Conservation (phyloP, 2,113 vertebrate genomes). For the western clawed frog (Xenopus tropicalis) region UCB_Xtro_10.0 CM004448.2:31754501-31755000, state of each 20-base stretch:
- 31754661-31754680: no score
- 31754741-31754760: slow-evolving; percentile 76
- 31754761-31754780: slow-evolving; percentile 69
- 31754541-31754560: no score
- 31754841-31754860: slow-evolving; percentile 78
- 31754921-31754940: slow-evolving; percentile 52
- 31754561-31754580: no score
- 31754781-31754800: slow-evolving; percentile 65
- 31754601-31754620: no score
- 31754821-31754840: slow-evolving; percentile 53
- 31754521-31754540: no score
- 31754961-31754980: slow-evolving; percentile 35
- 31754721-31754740: slow-evolving; percentile 16
- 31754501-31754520: no score
- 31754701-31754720: no score
- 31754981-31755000: neutral
- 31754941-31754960: slow-evolving; percentile 62
- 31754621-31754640: no score
- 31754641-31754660: no score
- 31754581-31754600: no score
- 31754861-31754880: slow-evolving; percentile 64
- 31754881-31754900: slow-evolving; percentile 61
- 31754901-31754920: slow-evolving; percentile 64
- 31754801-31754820: no score
- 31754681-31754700: no score